Evolutionary conservation across 2,113 vertebrate species (phyloP).

Genomic region (Aegithalos caudatus): DNA sequence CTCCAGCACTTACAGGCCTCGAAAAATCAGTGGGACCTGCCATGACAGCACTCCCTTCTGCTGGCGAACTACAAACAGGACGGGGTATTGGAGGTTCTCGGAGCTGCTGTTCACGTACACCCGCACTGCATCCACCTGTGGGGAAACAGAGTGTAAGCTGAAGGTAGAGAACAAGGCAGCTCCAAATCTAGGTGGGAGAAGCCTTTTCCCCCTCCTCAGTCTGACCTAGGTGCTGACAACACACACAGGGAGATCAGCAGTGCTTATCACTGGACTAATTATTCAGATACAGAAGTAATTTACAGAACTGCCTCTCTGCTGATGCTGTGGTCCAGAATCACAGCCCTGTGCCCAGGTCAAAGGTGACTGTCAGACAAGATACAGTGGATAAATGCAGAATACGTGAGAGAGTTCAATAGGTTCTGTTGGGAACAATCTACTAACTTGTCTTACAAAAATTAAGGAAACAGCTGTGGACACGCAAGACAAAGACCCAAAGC

Average conservation of each 20-base stretch:
- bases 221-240: background rate
- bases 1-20: conserved; percentile 77
- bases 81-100: conserved; percentile 72
- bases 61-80: conserved; percentile 81
- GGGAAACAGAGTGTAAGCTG: background rate
- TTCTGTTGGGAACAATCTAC: background rate
- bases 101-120: conserved; percentile 77
- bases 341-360: background rate
- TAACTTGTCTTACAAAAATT: background rate
- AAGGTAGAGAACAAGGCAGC: background rate
- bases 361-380: background rate
- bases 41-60: conserved; percentile 80
- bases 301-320: background rate
- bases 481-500: background rate
- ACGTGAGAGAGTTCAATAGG: background rate
- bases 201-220: background rate
- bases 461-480: background rate
- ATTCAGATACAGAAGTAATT: background rate
- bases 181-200: background rate
- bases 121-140: conserved; percentile 74
- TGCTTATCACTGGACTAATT: background rate
- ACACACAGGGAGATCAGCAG: background rate
- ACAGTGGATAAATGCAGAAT: background rate
- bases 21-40: conserved; percentile 81
- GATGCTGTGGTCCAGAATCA: background rate